Conservation (phyloP, 2,888 invertebrate genomes). For the Chrysina gloriosa region DNA sequence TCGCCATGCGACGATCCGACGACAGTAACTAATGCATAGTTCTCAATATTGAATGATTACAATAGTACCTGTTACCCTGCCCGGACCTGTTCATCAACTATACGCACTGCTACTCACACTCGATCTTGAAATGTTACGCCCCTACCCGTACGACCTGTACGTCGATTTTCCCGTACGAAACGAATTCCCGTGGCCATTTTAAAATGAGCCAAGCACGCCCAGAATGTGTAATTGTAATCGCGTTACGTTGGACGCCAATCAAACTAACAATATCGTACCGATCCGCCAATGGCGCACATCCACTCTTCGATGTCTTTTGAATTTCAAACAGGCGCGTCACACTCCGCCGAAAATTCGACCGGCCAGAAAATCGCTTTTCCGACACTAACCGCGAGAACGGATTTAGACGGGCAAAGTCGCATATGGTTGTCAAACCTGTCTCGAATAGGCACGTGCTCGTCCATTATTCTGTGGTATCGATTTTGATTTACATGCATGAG, state of each 20-base stretch:
- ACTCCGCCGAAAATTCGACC: background rate
- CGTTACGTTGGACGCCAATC: conserved; percentile 51
- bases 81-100: conserved; percentile 65
- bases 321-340: conserved; percentile 51
- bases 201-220: conserved; percentile 49
- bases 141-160: conserved; percentile 51
- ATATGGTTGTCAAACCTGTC: conserved; percentile 62
- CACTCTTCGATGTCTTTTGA: conserved; percentile 51
- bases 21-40: conserved; percentile 42
- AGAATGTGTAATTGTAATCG: conserved; percentile 52
- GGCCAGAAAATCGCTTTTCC: background rate
- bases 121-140: conserved; percentile 65
- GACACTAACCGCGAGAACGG: background rate
- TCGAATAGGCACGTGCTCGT: conserved; percentile 56
- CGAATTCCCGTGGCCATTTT: conserved; percentile 39
- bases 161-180: conserved; percentile 14
- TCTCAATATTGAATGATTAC: conserved; percentile 61
- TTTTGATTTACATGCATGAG: conserved; percentile 7
- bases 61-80: conserved; percentile 64
- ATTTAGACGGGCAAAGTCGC: conserved; percentile 48
- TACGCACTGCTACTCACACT: conserved; percentile 58
- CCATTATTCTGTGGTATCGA: conserved; percentile 20
- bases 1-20: conserved; percentile 15
- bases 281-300: conserved; percentile 50
- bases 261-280: conserved; percentile 46